Percentiles rank a stretch among this genome's conserved stretches.
These are phyloP conservation scores for Manacus vitellinus DNA, from an alignment of 2,113 vertebrate species.

Conservation along the genomic window DNA sequence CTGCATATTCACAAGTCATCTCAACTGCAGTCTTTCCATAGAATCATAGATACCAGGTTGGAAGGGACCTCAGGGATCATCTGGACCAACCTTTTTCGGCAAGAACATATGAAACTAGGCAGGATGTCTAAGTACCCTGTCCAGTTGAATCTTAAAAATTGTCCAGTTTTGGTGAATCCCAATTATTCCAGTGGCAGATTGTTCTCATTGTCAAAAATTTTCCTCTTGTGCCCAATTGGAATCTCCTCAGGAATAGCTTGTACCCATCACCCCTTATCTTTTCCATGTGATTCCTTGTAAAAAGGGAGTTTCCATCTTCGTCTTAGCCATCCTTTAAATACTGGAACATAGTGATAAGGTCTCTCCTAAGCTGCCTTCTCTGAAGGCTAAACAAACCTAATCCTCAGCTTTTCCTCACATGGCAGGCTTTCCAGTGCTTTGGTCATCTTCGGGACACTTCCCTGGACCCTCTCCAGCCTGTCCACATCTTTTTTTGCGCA, in stretches of 20 bases:
- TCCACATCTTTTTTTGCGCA: neutral
- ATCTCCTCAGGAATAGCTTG: neutral
- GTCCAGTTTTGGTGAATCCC: accelerated
- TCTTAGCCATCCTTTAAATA: neutral
- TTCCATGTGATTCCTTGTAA: neutral
- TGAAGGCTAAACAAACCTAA: neutral
- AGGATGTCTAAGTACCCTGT: neutral
- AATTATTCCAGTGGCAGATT: neutral
- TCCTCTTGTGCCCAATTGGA: neutral
- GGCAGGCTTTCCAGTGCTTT: neutral
- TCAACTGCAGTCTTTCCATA: neutral
- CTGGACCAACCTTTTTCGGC: neutral
- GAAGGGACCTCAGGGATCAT: neutral
- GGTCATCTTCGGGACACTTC: neutral
- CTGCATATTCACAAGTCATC: neutral
- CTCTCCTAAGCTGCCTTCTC: neutral
- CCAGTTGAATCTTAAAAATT: neutral
- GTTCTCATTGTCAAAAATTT: neutral
- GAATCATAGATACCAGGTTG: neutral
- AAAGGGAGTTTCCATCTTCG: neutral
- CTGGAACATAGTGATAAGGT: neutral
- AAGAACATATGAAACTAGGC: neutral
- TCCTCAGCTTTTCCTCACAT: neutral
- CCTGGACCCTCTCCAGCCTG: neutral
- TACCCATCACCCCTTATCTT: neutral